Evolutionary conservation across 2,888 invertebrate genomes (phyloP).

Genomic region (Pristionchus arcanus): DNA sequence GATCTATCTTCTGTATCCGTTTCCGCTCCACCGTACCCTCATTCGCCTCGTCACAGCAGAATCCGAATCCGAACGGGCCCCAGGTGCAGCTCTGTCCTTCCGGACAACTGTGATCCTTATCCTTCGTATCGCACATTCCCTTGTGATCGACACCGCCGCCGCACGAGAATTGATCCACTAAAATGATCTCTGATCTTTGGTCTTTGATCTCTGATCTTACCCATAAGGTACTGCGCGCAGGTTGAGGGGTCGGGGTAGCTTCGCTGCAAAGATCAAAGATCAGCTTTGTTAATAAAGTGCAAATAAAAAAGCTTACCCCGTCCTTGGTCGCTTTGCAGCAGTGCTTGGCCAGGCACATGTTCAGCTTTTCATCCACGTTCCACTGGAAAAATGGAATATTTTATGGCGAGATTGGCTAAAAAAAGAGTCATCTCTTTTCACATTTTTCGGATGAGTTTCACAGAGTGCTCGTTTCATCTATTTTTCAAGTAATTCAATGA

Average conservation of each 20-base stretch:
- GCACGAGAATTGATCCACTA: constrained; percentile 37
- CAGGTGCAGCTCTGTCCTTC: neutral
- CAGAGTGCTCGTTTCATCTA: no score
- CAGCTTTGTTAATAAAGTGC: neutral
- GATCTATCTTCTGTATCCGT: no score
- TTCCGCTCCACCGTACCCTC: constrained; percentile 9
- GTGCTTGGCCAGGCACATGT: constrained; percentile 40
- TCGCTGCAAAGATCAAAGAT: constrained; percentile 14
- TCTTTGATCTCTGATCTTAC: neutral
- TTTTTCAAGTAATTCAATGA: no score
- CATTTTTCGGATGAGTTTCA: no score
- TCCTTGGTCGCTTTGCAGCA: constrained; percentile 34
- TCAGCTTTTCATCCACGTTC: constrained; percentile 24
- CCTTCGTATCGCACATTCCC: constrained; percentile 25
- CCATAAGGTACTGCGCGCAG: neutral
- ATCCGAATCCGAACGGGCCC: constrained; percentile 48
- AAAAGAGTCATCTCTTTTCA: no score
- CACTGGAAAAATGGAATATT: constrained; percentile 36
- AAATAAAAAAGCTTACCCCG: neutral
- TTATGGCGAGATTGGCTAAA: no score
- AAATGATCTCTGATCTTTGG: constrained; percentile 14
- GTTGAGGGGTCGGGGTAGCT: neutral
- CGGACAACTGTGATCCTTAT: neutral
- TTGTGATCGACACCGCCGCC: constrained; percentile 29
- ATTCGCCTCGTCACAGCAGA: constrained; percentile 44